Base-by-base conservation (phyloP, 2,113 vertebrate species). In the Takifugu flavidus region DNA sequence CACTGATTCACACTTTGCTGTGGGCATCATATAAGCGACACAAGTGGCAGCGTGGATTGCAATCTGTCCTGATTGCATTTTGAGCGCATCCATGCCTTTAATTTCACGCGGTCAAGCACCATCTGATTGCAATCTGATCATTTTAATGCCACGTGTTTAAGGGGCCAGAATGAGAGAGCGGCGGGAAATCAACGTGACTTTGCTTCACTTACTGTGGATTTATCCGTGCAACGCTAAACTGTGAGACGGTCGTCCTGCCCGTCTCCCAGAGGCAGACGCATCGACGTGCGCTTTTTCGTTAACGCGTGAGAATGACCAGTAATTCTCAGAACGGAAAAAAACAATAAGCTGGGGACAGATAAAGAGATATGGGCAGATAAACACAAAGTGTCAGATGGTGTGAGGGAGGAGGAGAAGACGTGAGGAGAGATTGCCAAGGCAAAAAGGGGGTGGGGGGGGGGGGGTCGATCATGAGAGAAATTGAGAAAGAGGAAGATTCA, bases 311-410 rank as follows among this genome's bases (percentile, higher is more conserved):
- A 53, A 57, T 63, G 67, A 66, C 44, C 70, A 56, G 53, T 70
- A 55, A 70, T 67, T 72, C 50, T 61, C 53, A 25, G 57, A 72
- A 46, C 15, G 5, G 78, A 59, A 49, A 73, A 72, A 70, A 59
- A 71, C 59, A 80, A 80, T 75, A 75, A 56, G 29, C 58, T 51
- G 14, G 20, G 61, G 70, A 68, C 71, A 67, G 56, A 75, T 74
- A 66, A 65, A 85, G 82, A 83, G 61, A 86, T 77, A 79, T 11
- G 62, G 52, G 45, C 67, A 67, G 78, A 84, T 78, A 82, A 84
- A 88, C 83, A 73, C 63, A 83, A 87, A 56, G 67, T 85, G 88
- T 88, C 85, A 87, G 85, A 83, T 79, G 78, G 78, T 80, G 74
- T 86, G 79, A 85, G 76, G 76, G 82, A 87, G 85, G 42, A n/a